These are phyloP conservation scores for Pelodiscus sinensis DNA, from an alignment of 2,113 vertebrate genomes.

Conservation along the genomic window DNA sequence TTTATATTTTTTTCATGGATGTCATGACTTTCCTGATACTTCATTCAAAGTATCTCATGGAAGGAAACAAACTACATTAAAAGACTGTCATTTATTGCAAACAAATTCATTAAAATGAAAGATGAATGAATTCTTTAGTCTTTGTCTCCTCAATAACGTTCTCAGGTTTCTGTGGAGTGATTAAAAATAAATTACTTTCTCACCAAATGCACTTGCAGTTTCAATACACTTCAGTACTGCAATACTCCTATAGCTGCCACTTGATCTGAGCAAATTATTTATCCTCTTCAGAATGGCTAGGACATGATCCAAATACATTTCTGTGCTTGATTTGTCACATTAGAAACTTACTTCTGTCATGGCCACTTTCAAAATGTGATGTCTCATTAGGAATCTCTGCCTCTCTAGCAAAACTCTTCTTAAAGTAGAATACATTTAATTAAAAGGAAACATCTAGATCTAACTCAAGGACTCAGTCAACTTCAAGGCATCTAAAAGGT, in stretches of 20 bases:
- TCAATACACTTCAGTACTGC: not conserved
- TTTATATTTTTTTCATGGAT: not conserved
- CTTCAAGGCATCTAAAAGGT: not conserved
- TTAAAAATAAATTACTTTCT: constrained; percentile 12
- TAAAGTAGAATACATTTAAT: not conserved
- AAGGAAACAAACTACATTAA: constrained; percentile 45
- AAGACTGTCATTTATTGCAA: not conserved
- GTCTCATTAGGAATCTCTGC: not conserved
- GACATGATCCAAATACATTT: not conserved
- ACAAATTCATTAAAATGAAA: constrained; percentile 45
- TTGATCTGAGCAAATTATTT: constrained; percentile 23
- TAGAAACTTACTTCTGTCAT: not conserved
- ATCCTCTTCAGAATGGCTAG: not conserved
- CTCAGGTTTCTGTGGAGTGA: constrained; percentile 17
- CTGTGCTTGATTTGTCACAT: rapidly evolving
- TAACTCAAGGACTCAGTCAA: not conserved
- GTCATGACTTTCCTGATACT: not conserved
- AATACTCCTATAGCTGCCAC: constrained; percentile 17
- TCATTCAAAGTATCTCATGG: not conserved
- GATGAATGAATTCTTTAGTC: constrained; percentile 29
- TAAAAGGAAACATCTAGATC: not conserved
- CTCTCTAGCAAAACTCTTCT: not conserved
- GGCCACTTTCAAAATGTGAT: not conserved
- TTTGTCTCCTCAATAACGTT: constrained; percentile 46
- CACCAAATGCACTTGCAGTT: constrained; percentile 11